Conservation (phyloP, 2,888 invertebrate genomes). For the Morpho deidamia region DNA sequence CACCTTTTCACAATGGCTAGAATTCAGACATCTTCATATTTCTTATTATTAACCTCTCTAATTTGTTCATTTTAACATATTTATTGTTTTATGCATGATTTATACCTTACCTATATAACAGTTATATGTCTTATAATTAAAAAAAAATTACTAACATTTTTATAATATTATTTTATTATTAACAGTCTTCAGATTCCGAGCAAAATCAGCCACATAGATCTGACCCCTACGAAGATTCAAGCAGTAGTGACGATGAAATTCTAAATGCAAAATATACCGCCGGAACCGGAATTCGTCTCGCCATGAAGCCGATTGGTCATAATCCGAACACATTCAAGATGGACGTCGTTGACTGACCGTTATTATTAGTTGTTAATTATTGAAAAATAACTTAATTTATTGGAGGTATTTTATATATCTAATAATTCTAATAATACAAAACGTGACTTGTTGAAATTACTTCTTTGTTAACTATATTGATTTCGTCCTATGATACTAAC, state of each 20-base stretch:
- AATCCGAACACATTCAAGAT: constrained; percentile 59
- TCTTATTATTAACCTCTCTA: too few species aligned
- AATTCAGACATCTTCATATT: too few species aligned
- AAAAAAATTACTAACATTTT: background rate
- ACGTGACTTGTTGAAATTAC: too few species aligned
- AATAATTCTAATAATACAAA: too few species aligned
- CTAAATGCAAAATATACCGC: constrained; percentile 49
- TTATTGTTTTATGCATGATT: too few species aligned
- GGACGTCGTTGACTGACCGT: constrained; percentile 61
- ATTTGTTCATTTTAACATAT: too few species aligned
- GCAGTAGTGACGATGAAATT: constrained; percentile 69
- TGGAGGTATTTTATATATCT: too few species aligned
- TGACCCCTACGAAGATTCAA: constrained; percentile 56
- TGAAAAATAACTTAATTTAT: background rate
- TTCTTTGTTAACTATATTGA: too few species aligned
- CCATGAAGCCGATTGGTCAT: constrained; percentile 61
- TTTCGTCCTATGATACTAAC: too few species aligned
- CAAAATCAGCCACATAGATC: constrained; percentile 49
- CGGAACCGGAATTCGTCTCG: constrained; percentile 50
- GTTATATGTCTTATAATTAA: background rate
- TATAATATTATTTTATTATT: constrained; percentile 13
- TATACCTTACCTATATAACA: background rate
- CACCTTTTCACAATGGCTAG: too few species aligned
- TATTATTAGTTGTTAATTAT: constrained; percentile 10
- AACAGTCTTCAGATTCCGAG: constrained; percentile 61